A percentile compares a stretch with the other conserved stretches of the same genome.
These are phyloP conservation scores for Chiloscyllium plagiosum DNA, from an alignment of 2,113 vertebrate species.

Conservation along the genomic window DNA sequence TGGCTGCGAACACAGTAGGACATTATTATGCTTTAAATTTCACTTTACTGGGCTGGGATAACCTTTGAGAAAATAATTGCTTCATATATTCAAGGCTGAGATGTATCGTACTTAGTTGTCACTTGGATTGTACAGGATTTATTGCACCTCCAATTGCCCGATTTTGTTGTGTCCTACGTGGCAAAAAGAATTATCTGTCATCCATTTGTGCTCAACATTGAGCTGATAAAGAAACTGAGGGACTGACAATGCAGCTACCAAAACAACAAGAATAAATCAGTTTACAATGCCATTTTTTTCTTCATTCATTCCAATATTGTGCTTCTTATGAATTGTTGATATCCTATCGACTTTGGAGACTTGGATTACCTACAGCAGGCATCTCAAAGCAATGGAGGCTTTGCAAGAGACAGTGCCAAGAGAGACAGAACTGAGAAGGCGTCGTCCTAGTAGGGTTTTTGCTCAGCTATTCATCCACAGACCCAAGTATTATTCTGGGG, in stretches of 20 bases:
- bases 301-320: neutral
- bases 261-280: neutral
- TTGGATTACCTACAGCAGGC: no score
- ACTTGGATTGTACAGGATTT: slow-evolving; percentile 18
- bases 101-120: slow-evolving; percentile 8
- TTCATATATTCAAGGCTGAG: neutral
- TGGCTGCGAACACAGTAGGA: slow-evolving; percentile 1
- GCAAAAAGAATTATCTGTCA: slow-evolving; percentile 29
- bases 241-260: neutral
- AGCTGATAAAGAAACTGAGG: slow-evolving; percentile 11
- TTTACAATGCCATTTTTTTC: neutral
- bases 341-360: neutral
- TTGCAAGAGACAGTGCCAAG: no score
- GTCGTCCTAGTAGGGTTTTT: no score
- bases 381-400: neutral
- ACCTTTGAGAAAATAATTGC: slow-evolving; percentile 35
- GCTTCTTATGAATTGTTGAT: neutral
- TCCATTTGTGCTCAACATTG: slow-evolving; percentile 29
- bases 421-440: no score
- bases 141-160: slow-evolving; percentile 3
- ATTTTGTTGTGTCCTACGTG: neutral
- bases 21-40: slow-evolving; percentile 14
- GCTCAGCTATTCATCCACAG: no score
- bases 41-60: neutral
- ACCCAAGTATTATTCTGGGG: no score